Evolutionary conservation across 2,113 vertebrate species (phyloP).

Genomic region (Choloepus hoffmanni): DNA sequence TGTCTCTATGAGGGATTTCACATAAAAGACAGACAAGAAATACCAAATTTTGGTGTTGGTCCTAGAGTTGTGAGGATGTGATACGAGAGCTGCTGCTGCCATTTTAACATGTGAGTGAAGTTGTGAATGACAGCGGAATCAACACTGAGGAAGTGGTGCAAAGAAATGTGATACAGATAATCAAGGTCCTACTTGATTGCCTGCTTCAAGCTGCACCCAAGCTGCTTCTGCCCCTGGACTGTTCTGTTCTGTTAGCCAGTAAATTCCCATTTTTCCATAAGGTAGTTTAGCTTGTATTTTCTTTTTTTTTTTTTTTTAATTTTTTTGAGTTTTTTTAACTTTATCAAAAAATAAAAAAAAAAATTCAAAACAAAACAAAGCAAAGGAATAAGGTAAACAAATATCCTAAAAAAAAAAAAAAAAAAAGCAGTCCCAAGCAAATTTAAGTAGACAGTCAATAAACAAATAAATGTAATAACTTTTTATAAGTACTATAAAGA

Average conservation of each 20-base stretch:
- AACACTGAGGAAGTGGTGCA: not conserved
- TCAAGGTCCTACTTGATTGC: no score
- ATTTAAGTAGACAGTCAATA: not conserved
- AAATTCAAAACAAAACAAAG: no score
- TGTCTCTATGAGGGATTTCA: not conserved
- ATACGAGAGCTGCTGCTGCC: fast-evolving
- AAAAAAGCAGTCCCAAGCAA: not conserved
- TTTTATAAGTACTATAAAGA: not conserved
- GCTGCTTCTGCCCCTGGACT: not conserved
- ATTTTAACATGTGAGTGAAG: not conserved
- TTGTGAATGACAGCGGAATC: not conserved
- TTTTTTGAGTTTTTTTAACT: no score
- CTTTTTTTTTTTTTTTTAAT: no score
- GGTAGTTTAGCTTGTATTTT: not conserved
- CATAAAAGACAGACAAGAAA: not conserved
- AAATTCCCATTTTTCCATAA: not conserved
- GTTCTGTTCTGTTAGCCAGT: not conserved
- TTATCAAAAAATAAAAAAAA: no score
- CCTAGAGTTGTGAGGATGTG: not conserved
- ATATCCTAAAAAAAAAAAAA: no score
- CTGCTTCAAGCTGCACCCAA: not conserved
- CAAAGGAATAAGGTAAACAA: no score
- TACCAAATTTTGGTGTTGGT: not conserved
- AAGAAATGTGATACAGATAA: not conserved
- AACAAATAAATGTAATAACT: not conserved